Base-by-base conservation (phyloP, 1,140 invertebrate species). In the Medauroidea extradentata region DNA sequence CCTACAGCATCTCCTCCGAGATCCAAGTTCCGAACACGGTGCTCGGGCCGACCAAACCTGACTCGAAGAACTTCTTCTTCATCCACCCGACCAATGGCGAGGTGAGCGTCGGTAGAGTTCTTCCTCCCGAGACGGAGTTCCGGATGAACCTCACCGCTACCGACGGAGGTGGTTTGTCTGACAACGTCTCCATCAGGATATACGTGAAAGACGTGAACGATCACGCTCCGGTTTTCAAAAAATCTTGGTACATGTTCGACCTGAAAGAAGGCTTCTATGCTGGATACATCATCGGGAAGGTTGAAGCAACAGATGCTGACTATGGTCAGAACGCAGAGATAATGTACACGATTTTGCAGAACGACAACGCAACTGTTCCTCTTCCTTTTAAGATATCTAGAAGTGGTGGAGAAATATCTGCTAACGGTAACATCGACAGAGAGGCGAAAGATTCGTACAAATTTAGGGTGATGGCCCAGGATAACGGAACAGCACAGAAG, bases 121-220 rank as follows among this genome's bases (percentile, higher is more conserved):
- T 94, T 16, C 85, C 86, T 24, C 83, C 91, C 0, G 90, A 93
- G 68, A 84, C 82, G 0, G 85, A 90, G 67, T 89, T 94, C 63
- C 78, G 83, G 50, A 70, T 96, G 7, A 89, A 90, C 63, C 78
- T 95, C 0, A 81, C 85, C 0, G 91, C 89, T 0, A 79, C 78
- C 4, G 93, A 96, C 71, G 81, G 84, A 4, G 90, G 86, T 7
- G 85, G 83, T 1, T 71, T 93, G 0, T 82, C 78, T 49, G 86
- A 91, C 52, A 77, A 79, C 44, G 81, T 90, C 2, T 83, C 82
- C 38, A 74, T 95, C 1, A 82, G 86, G 52, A 75, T 85, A 41
- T 75, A 80, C 25, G 78, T 94, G 0, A 83, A 84, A 60, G 92
- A 95, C 72, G 82, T 93, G 0, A 96, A 96, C 69, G 88, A 95